Base-by-base conservation (phyloP, 2,888 invertebrate species). In the Ctena decussata region DNA sequence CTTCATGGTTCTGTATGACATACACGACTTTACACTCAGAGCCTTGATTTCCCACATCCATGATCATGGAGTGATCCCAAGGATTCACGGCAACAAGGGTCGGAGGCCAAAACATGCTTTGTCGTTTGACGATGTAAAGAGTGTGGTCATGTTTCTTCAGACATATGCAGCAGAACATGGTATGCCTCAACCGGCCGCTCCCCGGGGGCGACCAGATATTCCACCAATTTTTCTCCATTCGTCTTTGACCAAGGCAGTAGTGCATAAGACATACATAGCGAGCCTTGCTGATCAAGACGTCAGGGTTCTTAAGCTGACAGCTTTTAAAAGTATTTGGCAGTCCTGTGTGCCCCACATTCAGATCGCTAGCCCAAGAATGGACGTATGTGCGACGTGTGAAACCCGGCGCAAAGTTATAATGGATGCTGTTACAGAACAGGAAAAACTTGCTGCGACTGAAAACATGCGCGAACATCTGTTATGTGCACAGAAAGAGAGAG, bases 311-410 rank as follows among this genome's bases (percentile, higher is more conserved):
- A 39, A 53, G 11, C 11, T 72, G 2, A 32, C 80, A 5, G n/a
- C 73, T 21, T 80, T 84, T 35, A n/a, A 73, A 24, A 41, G 77
- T n/a, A 57, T 78, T 3, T 86, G 83, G 83, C 37, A 15, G 15
- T 21, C 15, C 0, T 81, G 84, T 27, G 12, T 84, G 18, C 81
- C 76, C 3, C 82, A 84, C 27, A 77, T 86, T 21, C 65, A 78
- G 44, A 79, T 84, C 21, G 70, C 78, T 24, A 44, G 71, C 12
- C 79, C 79, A 5, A 15, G 84, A 30, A 80, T 77, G 21, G 79
- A 81, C 73, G 81, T 84, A 2, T 84, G 84, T 65, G 69, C 71
- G 2, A 81, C 27, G 15, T 81, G 84, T 65, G 79, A 86, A 32
- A 57, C 39, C 18, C 46, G 71, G 0, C 15, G 76, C 30, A 80